Evolutionary conservation across 2,113 vertebrate genomes (phyloP), one percentile per base, ranked within the genome.

Genomic region (Chinchilla lanigera): DNA sequence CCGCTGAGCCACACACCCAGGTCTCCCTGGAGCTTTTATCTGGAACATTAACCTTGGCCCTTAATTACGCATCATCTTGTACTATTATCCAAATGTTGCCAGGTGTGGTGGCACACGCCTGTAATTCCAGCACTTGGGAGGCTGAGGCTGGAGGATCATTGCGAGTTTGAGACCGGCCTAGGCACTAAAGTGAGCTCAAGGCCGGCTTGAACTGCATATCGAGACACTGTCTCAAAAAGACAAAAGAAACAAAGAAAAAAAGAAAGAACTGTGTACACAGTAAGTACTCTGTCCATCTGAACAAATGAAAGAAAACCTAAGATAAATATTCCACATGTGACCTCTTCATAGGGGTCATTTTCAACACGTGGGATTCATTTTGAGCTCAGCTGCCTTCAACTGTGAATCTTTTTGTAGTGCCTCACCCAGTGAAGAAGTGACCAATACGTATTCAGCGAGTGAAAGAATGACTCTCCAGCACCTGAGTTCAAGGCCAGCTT

Each of bases 261-360:
- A 50, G 5, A 50, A 50, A 38, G 56, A 75, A 67, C 44, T 78
- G 71, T 38, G 65, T 50, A 88, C 58, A 33, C n/a, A 38, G 75
- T 26, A 63, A 41, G 13, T 58, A 16, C 6, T 93, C 44, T 20
- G 13, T 50, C 26, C 69, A 16, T 78, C 63, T 84, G 67, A 67
- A 83, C 41, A 50, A 95, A 78, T 33, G n/a, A 93, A 93, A 80
- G 44, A 58, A 89, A 94, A 38, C 35, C 81, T 50, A 61, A 78
- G 86, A 54, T 35, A 69, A 63, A 63, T 80, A 52, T 80, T 61
- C 54, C 77, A 96, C 69, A 87, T 4, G 28, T 71, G 22, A 22
- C 38, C 69, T 95, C 73, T 28, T 52, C 20, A 9, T 22, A 86
- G 87, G 87, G 38, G 30, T 67, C 56, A 16, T 91, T 84, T 91